Evolutionary conservation across 2,113 vertebrate species (phyloP).

Genomic region (Gymnocephalus cernua): DNA sequence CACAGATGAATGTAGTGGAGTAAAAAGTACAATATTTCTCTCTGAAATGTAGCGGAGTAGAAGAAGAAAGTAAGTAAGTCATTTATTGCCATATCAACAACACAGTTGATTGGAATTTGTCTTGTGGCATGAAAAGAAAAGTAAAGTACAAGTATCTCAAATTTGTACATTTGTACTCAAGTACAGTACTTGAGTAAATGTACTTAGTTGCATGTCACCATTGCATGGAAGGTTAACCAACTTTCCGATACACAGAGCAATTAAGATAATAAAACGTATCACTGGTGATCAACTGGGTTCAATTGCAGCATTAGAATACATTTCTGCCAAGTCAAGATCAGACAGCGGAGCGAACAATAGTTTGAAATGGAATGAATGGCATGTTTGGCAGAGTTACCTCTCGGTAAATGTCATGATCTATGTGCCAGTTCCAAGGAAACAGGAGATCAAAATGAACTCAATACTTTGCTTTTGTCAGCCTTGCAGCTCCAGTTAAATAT

Average conservation of each 20-base stretch:
- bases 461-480: conserved; percentile 71
- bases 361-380: conserved; percentile 36
- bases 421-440: conserved; percentile 50
- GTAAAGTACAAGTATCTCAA: too few species aligned
- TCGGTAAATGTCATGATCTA: conserved; percentile 26
- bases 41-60: too few species aligned
- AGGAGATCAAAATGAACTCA: conserved; percentile 71
- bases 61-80: too few species aligned
- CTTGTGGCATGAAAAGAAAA: too few species aligned
- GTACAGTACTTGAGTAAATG: too few species aligned
- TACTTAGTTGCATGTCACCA: too few species aligned
- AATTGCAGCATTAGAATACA: not conserved
- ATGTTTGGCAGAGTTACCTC: conserved; percentile 25
- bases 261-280: not conserved
- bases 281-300: not conserved
- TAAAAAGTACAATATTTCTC: too few species aligned
- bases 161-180: too few species aligned
- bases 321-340: not conserved
- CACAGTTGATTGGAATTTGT: too few species aligned
- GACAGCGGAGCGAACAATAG: conserved; percentile 6
- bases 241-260: not conserved
- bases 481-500: conserved; percentile 70
- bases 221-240: not conserved
- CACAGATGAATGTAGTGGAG: too few species aligned
- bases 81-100: too few species aligned